Evolutionary conservation across 2,113 vertebrate species (phyloP).

Genomic region (Eonycteris spelaea): DNA sequence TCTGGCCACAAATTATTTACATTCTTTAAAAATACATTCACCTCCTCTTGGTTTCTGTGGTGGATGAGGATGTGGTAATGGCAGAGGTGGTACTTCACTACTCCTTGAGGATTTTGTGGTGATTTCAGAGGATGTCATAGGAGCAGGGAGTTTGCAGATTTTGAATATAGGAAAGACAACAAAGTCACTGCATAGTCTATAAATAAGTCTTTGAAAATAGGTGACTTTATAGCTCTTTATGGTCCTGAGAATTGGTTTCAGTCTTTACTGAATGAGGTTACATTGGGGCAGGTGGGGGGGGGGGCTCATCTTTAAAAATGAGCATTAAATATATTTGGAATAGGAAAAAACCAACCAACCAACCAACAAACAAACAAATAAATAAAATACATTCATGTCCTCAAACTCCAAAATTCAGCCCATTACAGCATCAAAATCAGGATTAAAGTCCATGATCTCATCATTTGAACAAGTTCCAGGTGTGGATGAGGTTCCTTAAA

Average conservation of each 20-base stretch:
- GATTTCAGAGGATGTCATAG: too few relatives aligned
- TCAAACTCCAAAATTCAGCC: background rate
- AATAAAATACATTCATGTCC: too few relatives aligned
- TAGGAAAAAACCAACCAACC: constrained; percentile 69
- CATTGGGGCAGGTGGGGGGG: constrained; percentile 81
- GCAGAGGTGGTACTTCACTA: too few relatives aligned
- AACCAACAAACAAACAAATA: too few relatives aligned
- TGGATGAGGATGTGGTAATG: too few relatives aligned
- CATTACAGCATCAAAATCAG: background rate
- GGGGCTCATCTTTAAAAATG: constrained; percentile 82
- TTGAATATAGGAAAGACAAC: constrained; percentile 90
- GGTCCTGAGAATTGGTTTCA: constrained; percentile 84
- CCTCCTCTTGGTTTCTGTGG: background rate
- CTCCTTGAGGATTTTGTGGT: too few relatives aligned
- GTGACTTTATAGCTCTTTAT: constrained; percentile 83
- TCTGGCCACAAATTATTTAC: background rate
- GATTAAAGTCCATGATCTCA: background rate
- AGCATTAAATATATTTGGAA: constrained; percentile 88
- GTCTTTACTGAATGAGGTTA: constrained; percentile 85
- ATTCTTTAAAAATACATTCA: constrained; percentile 4
- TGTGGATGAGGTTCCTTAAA: background rate
- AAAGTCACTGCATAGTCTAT: constrained; percentile 94
- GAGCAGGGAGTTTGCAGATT: too few relatives aligned
- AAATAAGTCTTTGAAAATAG: constrained; percentile 75
- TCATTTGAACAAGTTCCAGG: background rate